Evolutionary conservation across 1,140 invertebrate species (phyloP), one percentile per base, ranked within the genome.

Genomic region (Lucilia cuprina): DNA sequence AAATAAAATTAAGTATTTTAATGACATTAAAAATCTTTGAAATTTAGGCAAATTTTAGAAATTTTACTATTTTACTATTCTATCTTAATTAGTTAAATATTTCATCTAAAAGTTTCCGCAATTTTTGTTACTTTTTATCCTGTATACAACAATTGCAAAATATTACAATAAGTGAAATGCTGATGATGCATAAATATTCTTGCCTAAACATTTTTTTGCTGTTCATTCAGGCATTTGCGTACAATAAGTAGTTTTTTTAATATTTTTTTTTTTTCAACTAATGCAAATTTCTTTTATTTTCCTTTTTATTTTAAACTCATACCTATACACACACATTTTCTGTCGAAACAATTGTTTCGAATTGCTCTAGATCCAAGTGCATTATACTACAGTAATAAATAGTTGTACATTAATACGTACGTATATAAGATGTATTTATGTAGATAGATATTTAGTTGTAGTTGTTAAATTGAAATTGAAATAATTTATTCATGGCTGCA

Each of bases 401-500:
- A 75, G 74, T 35, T 4, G 25, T 34, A 35, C 30, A 30, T 17
- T 2, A 21, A 30, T 35, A 30, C 13, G 2, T 74, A 74, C 25
- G 41, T 41, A 41, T 5, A 41, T 41, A 41, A 41, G 25, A 34
- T 34, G 30, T 75, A 35, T 12, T 5, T 35, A 7, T 75, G 30
- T 35, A 14, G 9, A 9, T 47, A 35, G 3, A 2, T 34, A 4
- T 13, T 3, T 75, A 17, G 25, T 34, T 34, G 30, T 75, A 47
- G n/a, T 19, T 78, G 17, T 78, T 49, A 80, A 80, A 80, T 80
- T 49, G 77, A 80, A 50, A 80, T 80, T 21, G 19, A 80, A 80
- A 80, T 80, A 80, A 80, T 80, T 80, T 80, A 80, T 80, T 80
- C 77, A 80, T 47, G n/a, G 41, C 77, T 49, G 77, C 77, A 80